Conservation (phyloP, 1,140 invertebrate species). For the Sweltsa coloradensis region DNA sequence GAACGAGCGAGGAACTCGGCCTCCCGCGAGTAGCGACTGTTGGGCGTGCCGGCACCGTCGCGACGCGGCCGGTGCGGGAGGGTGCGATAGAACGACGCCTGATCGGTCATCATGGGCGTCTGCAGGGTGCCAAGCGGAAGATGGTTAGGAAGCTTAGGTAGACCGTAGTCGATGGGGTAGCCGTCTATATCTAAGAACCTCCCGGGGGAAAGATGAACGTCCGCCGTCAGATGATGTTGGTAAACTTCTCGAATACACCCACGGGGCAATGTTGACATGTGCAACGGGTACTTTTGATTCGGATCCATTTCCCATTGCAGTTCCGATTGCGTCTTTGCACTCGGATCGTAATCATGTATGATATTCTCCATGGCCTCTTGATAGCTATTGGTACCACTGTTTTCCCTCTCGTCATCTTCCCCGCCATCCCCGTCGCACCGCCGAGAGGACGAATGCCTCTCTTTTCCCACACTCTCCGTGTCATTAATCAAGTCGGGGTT, state of each 20-base stretch:
- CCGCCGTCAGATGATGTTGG: slow-evolving; percentile 44
- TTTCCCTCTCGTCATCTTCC: slow-evolving; percentile 8
- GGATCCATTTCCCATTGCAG: slow-evolving; percentile 1
- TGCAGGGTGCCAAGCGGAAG: slow-evolving; percentile 34
- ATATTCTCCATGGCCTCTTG: slow-evolving; percentile 21
- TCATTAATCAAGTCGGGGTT: slow-evolving; percentile 67
- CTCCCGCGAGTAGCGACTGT: slow-evolving; percentile 43
- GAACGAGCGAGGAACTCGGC: slow-evolving; percentile 49
- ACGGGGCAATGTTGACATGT: slow-evolving; percentile 34
- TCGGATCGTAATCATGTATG: slow-evolving; percentile 12
- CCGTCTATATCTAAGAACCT: slow-evolving; percentile 59
- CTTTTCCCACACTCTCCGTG: slow-evolving; percentile 50
- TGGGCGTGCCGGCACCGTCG: slow-evolving; percentile 28
- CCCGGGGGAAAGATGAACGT: slow-evolving; percentile 51
- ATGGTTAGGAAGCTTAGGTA: slow-evolving; percentile 46
- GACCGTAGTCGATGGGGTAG: slow-evolving; percentile 65
- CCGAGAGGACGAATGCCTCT: slow-evolving; percentile 29
- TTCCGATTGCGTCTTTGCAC: background rate
- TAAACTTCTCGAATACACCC: slow-evolving; percentile 26
- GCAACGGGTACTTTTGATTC: slow-evolving; percentile 8
- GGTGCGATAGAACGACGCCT: slow-evolving; percentile 46
- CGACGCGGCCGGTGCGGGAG: slow-evolving; percentile 49
- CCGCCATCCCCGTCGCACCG: slow-evolving; percentile 11
- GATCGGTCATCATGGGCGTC: slow-evolving; percentile 28
- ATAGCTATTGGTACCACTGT: slow-evolving; percentile 16